phyloP scores from a whole-genome alignment of 2,113 vertebrate genomes.

The Urocynchramus pylzowi region DNA sequence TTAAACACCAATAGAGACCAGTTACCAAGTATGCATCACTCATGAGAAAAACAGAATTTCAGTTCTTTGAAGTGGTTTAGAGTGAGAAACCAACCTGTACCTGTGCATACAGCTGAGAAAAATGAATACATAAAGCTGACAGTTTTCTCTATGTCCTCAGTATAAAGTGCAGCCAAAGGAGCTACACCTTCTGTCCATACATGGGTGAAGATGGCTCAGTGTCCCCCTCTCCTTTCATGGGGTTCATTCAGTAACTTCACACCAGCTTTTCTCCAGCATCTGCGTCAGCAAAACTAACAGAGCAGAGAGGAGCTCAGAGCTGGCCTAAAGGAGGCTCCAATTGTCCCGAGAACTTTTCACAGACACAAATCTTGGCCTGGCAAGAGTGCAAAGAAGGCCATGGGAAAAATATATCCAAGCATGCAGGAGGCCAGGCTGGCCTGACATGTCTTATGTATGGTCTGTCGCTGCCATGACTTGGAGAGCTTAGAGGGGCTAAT shows the following conservation, averaged over 20 bases:
- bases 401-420: neutral
- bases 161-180: neutral
- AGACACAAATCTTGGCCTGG: neutral
- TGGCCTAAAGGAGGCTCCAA: neutral
- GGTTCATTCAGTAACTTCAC: neutral
- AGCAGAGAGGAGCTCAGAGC: neutral
- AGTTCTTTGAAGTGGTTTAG: neutral
- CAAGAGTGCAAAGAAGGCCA: neutral
- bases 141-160: neutral
- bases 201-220: neutral
- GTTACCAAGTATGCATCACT: neutral
- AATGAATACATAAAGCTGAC: neutral
- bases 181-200: neutral
- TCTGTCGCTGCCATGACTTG: neutral
- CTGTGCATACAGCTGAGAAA: neutral
- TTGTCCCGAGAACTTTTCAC: slow-evolving; percentile 2
- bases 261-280: neutral
- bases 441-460: neutral
- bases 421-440: neutral
- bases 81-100: neutral
- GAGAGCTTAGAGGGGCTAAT: neutral
- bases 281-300: neutral
- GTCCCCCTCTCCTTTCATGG: neutral
- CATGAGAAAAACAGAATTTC: neutral
- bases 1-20: neutral